phyloP scores from a whole-genome alignment of 1,140 invertebrate species.

The Drosophila serrata region DNA sequence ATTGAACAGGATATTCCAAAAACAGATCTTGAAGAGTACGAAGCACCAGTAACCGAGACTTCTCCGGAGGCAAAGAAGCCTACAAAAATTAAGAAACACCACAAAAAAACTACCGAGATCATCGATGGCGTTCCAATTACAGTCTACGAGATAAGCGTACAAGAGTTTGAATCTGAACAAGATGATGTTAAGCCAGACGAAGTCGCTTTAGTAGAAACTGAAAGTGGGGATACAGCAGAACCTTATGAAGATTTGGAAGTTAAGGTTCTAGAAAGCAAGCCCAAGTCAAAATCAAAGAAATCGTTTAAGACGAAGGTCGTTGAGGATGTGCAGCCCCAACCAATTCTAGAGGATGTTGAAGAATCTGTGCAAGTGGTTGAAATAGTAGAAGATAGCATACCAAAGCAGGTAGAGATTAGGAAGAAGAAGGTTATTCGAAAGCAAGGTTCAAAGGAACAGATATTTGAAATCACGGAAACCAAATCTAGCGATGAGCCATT shows the following conservation, averaged over 20 bases:
- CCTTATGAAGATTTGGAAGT: slow-evolving; percentile 43
- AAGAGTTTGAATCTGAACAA: slow-evolving; percentile 58
- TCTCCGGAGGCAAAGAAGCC: slow-evolving; percentile 59
- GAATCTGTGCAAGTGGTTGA: slow-evolving; percentile 45
- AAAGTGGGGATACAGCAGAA: slow-evolving; percentile 45
- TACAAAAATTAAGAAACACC: slow-evolving; percentile 76
- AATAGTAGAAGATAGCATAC: slow-evolving; percentile 33
- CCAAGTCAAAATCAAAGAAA: slow-evolving; percentile 57
- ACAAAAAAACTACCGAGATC: slow-evolving; percentile 62
- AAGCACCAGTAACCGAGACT: slow-evolving; percentile 44
- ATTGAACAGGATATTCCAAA: slow-evolving; percentile 76
- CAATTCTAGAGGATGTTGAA: slow-evolving; percentile 55
- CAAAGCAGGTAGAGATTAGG: slow-evolving; percentile 49
- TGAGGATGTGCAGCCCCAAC: slow-evolving; percentile 38
- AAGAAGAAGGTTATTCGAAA: slow-evolving; percentile 57
- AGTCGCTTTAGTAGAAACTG: slow-evolving; percentile 15
- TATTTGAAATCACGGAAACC: background rate
- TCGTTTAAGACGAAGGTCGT: slow-evolving; percentile 35
- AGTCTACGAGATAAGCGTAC: slow-evolving; percentile 62
- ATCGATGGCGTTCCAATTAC: slow-evolving; percentile 65
- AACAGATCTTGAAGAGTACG: slow-evolving; percentile 57
- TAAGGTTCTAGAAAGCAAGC: slow-evolving; percentile 59
- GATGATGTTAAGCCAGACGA: slow-evolving; percentile 30
- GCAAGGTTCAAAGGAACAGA: slow-evolving; percentile 58
- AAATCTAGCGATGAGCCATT: slow-evolving; percentile 18